Base-by-base conservation (phyloP, 1,140 invertebrate genomes). In the Onthophagus taurus region DNA sequence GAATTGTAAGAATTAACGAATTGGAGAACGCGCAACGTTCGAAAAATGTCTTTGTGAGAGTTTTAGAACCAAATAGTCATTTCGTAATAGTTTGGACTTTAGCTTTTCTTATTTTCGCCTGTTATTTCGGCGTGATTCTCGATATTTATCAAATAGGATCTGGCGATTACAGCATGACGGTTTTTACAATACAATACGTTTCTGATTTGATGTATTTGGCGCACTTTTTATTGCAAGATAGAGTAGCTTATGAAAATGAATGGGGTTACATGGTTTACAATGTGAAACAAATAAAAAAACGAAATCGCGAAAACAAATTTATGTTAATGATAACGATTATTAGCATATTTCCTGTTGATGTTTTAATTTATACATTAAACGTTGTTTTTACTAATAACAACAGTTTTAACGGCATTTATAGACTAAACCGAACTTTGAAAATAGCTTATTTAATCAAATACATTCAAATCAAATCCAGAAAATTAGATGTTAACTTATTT, bases 211-310 rank as follows among this genome's bases (percentile, higher is more conserved):
- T 31, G 4, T 43, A 19, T 24, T 33, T 43, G 17, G 11, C 9
- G n/a, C n/a, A 31, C 14, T 33, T 31, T 16, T 20, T 33, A 12
- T 12, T 43, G 16, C 13, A 24, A n/a, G 18, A 43, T 34, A 19
- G 31, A 19, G 33, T 24, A 6, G 41, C 41, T 2, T 43, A 43
- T 12, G 41, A 43, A 11, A 30, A 43, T 9, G 41, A 43, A 19
- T 33, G 19, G 19, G 41, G 41, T 6, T 31, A 33, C 8, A 31
- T 43, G 30, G 12, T 43, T 31, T 31, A 9, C 5, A 30, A 43
- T 12, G 17, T 43, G 12, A 17, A 13, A 13, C 11, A 20, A 17
- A 43, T 43, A n/a, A 43, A 34, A 34, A 14, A 3, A 2, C 29
- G 23, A n/a, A 34, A 33, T 11, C 41, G 31, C 16, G 6, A 33